These are phyloP conservation scores for Euwallacea similis DNA, from an alignment of 1,140 invertebrate genomes.

Conservation along the genomic window DNA sequence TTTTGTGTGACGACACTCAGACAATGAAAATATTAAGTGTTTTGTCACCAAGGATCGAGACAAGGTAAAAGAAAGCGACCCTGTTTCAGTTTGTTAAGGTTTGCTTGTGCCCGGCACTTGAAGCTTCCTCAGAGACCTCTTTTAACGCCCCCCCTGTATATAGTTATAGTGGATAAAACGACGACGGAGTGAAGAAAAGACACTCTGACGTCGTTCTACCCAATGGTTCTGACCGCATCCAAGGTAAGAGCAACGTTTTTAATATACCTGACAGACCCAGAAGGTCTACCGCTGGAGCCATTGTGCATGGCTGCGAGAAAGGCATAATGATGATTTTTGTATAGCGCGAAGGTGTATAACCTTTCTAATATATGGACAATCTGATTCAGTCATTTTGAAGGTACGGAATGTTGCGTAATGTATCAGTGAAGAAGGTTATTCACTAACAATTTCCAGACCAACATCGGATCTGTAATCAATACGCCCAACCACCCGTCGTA, in stretches of 20 bases:
- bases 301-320: slow-evolving; percentile 18
- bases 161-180: slow-evolving; percentile 22
- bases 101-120: background rate
- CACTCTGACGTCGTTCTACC: slow-evolving; percentile 18
- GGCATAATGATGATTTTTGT: slow-evolving; percentile 14
- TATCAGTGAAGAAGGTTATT: no score
- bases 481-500: background rate
- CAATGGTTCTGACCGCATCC: slow-evolving; percentile 29
- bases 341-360: slow-evolving; percentile 13
- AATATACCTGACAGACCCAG: slow-evolving; percentile 29
- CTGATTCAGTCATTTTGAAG: slow-evolving; percentile 6
- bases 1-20: slow-evolving; percentile 22
- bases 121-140: no score
- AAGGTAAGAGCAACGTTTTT: slow-evolving; percentile 25
- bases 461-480: background rate
- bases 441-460: no score
- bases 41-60: slow-evolving; percentile 26
- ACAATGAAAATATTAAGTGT: slow-evolving; percentile 30
- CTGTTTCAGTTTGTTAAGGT: slow-evolving; percentile 11
- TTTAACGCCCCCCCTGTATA: slow-evolving; percentile 2
- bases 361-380: slow-evolving; percentile 20
- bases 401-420: slow-evolving; percentile 1
- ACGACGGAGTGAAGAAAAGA: slow-evolving; percentile 20
- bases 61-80: slow-evolving; percentile 29
- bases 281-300: slow-evolving; percentile 13